Conservation (phyloP, 1,140 invertebrate species). For the Zophobas morio region DNA sequence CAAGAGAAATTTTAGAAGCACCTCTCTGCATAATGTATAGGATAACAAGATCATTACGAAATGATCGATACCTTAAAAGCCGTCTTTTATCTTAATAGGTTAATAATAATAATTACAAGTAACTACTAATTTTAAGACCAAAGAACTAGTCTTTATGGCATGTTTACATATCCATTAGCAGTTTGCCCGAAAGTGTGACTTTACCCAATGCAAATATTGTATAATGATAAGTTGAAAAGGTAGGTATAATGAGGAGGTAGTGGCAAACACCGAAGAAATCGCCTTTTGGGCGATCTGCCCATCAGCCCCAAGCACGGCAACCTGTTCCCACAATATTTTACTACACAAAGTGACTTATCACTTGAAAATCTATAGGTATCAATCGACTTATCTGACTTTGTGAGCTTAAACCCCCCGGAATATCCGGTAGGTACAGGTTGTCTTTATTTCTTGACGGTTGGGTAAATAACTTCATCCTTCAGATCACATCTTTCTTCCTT, state of each 20-base stretch:
- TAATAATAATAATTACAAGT: no score
- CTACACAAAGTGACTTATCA: constrained; percentile 16
- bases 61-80: no score
- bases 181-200: neutral
- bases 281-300: neutral
- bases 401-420: constrained; percentile 27
- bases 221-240: constrained; percentile 3
- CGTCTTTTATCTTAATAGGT: no score
- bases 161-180: neutral
- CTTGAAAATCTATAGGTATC: constrained; percentile 7
- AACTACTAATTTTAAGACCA: no score
- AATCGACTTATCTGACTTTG: constrained; percentile 12
- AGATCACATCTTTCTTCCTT: neutral
- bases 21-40: no score
- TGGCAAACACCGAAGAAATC: neutral
- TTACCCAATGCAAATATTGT: constrained; percentile 1
- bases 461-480: constrained; percentile 38
- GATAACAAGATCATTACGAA: no score
- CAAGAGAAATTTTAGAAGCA: no score
- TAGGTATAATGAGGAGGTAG: constrained; percentile 11
- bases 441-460: constrained; percentile 34
- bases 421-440: constrained; percentile 34
- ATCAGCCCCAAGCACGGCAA: neutral
- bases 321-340: constrained; percentile 25
- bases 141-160: neutral